Conservation (phyloP, 2,888 invertebrate species). For the Operophtera brumata region DNA sequence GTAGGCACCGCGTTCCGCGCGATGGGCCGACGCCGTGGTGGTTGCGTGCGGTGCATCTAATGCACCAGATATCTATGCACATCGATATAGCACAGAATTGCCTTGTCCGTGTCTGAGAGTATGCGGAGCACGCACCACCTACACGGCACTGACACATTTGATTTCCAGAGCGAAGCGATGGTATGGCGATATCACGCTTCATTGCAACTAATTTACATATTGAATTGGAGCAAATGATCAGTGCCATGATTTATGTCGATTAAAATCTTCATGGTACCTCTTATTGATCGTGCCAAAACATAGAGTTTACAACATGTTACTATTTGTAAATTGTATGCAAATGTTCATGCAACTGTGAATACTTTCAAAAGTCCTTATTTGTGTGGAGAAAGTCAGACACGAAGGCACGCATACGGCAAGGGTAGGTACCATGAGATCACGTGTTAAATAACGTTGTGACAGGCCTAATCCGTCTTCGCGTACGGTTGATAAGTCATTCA, state of each 20-base stretch:
- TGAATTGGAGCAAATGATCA: conserved; percentile 52
- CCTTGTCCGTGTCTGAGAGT: conserved; percentile 53
- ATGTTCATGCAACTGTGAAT: conserved; percentile 10
- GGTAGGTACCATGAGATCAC: conserved; percentile 12
- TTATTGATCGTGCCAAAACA: background rate
- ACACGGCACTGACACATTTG: conserved; percentile 63
- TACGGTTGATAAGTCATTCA: conserved; percentile 12
- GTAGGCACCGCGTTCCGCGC: conserved; percentile 66
- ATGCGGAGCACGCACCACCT: conserved; percentile 57
- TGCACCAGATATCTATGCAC: conserved; percentile 50
- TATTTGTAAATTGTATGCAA: conserved; percentile 16
- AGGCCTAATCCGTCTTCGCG: conserved; percentile 19
- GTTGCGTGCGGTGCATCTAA: conserved; percentile 56
- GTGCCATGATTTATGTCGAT: conserved; percentile 40
- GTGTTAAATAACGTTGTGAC: conserved; percentile 21
- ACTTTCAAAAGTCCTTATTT: conserved; percentile 26
- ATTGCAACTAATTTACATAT: conserved; percentile 38
- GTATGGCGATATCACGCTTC: conserved; percentile 58
- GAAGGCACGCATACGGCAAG: conserved; percentile 6
- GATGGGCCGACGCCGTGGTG: conserved; percentile 45
- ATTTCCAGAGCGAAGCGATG: conserved; percentile 71
- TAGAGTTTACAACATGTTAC: background rate
- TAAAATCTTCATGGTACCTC: conserved; percentile 15
- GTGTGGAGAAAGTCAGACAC: conserved; percentile 23
- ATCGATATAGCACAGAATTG: conserved; percentile 38